These are phyloP conservation scores for Bubo scandiacus DNA, from an alignment of 2,113 vertebrate species.

Conservation along the genomic window DNA sequence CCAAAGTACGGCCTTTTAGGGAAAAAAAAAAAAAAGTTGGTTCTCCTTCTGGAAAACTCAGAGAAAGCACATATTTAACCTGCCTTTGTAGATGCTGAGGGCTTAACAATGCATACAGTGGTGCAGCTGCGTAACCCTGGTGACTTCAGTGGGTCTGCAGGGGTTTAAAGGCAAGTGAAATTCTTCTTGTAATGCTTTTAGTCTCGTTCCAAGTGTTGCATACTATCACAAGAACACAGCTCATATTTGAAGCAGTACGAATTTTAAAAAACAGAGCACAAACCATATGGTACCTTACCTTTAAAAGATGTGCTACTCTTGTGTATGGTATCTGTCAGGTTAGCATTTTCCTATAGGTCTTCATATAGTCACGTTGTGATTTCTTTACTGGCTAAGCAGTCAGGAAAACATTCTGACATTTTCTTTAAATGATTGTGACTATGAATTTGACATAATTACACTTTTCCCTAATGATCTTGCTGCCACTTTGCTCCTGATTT, in stretches of 20 bases:
- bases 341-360: background rate
- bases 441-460: background rate
- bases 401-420: background rate
- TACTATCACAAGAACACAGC: background rate
- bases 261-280: background rate
- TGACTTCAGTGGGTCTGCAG: background rate
- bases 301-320: background rate
- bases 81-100: background rate
- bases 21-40: background rate
- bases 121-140: slow-evolving; percentile 21
- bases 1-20: background rate
- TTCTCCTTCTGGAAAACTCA: background rate
- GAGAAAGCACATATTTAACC: background rate
- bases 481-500: background rate
- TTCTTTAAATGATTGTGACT: background rate
- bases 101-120: background rate
- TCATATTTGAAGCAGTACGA: background rate
- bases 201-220: slow-evolving; percentile 10
- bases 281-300: background rate
- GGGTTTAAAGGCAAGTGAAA: background rate
- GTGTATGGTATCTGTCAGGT: background rate
- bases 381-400: background rate
- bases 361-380: background rate
- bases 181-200: slow-evolving; percentile 1
- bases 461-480: background rate